phyloP scores from a whole-genome alignment of 1,140 invertebrate species.

The Temnothorax nylanderi region DNA sequence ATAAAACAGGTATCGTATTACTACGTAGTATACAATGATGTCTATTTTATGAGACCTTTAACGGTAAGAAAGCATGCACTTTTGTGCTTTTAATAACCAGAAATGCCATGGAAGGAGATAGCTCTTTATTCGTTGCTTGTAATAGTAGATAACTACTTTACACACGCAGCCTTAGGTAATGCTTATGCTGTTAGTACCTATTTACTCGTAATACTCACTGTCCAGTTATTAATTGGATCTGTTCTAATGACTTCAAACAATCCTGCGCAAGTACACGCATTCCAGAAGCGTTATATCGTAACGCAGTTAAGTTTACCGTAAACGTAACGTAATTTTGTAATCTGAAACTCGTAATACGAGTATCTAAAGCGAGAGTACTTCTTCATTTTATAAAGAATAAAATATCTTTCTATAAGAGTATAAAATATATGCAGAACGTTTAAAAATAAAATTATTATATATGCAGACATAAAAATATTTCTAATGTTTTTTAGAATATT shows the following conservation, averaged over 20 bases:
- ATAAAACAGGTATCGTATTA: background rate
- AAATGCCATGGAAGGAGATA: constrained; percentile 1
- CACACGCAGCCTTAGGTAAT: background rate
- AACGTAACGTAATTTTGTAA: constrained; percentile 34
- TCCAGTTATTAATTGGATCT: constrained; percentile 51
- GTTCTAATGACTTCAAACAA: constrained; percentile 43
- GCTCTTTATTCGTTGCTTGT: background rate
- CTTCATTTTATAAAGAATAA: background rate
- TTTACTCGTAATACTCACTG: constrained; percentile 29
- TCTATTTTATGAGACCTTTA: background rate
- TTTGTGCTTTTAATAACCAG: constrained; percentile 10
- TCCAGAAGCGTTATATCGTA: constrained; percentile 21
- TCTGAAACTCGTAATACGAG: background rate
- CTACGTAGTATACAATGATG: background rate
- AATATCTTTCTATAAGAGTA: background rate
- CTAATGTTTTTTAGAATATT: background rate
- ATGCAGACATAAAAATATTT: background rate
- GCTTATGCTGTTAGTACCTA: background rate
- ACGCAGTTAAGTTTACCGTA: constrained; percentile 40
- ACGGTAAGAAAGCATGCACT: background rate
- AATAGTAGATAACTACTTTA: constrained; percentile 17
- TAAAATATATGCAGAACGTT: background rate
- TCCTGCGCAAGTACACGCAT: constrained; percentile 8
- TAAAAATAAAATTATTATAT: constrained; percentile 1
- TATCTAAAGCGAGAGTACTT: background rate